Percentiles rank a stretch among this genome's conserved stretches.
Evolutionary conservation across 2,797 vertebrate genomes (phyloP).

Genomic region (Oophaga sylvatica): DNA sequence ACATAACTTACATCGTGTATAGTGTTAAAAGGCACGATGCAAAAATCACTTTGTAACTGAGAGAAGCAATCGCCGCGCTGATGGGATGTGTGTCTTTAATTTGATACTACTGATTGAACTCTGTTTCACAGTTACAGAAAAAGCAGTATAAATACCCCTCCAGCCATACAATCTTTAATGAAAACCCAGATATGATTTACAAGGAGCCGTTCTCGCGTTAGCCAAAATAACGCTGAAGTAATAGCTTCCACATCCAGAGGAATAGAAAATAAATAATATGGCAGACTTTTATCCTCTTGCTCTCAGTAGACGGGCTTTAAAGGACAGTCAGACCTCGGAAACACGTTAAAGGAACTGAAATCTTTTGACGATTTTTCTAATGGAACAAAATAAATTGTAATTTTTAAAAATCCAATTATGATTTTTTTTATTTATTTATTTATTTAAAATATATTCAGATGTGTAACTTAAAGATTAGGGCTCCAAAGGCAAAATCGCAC

Average conservation of each 20-base stretch:
- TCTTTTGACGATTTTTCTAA: background rate
- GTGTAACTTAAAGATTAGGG: background rate
- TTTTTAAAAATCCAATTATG: background rate
- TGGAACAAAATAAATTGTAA: background rate
- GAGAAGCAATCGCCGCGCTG: constrained; percentile 43
- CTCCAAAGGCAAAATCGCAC: no score
- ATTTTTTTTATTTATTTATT: background rate
- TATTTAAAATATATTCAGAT: background rate
- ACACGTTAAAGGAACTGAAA: constrained; percentile 10
- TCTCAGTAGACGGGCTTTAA: constrained; percentile 18
- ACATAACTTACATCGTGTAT: constrained; percentile 28
- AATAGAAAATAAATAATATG: constrained; percentile 50
- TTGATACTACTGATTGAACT: constrained; percentile 61
- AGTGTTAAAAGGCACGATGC: constrained; percentile 19
- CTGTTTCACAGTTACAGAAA: constrained; percentile 52
- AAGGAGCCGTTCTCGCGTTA: constrained; percentile 44
- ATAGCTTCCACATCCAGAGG: constrained; percentile 56
- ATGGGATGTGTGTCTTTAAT: constrained; percentile 54
- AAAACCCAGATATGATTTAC: constrained; percentile 61
- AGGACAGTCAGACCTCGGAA: constrained; percentile 28
- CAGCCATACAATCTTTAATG: constrained; percentile 56
- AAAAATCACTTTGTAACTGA: constrained; percentile 51
- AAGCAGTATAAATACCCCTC: constrained; percentile 55
- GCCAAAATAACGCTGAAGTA: constrained; percentile 56
- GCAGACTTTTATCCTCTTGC: constrained; percentile 24